These are phyloP conservation scores for Hybognathus amarus DNA, from an alignment of 2,797 vertebrate genomes.

Conservation along the genomic window DNA sequence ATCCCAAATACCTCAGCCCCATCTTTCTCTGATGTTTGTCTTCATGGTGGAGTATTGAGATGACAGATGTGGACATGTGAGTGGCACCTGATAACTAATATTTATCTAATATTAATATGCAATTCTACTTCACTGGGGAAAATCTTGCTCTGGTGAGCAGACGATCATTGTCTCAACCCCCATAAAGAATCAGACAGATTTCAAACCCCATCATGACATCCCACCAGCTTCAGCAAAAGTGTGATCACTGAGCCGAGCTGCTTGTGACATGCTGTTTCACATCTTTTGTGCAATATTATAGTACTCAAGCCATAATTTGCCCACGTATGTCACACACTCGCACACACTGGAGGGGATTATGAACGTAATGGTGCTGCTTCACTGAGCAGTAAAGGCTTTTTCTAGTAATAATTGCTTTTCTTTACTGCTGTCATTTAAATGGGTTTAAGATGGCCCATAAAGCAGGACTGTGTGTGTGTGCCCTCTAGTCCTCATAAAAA, in stretches of 20 bases:
- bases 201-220: conserved; percentile 22
- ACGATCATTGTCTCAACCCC: conserved; percentile 23
- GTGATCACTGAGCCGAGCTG: conserved; percentile 14
- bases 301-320: conserved; percentile 65
- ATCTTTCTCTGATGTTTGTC: conserved; percentile 67
- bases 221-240: conserved; percentile 9
- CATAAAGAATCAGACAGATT: conserved; percentile 19
- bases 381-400: conserved; percentile 89
- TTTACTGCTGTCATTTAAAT: conserved; percentile 95
- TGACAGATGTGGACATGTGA: background rate
- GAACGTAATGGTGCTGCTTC: conserved; percentile 88
- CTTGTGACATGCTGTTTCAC: conserved; percentile 59
- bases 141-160: conserved; percentile 10
- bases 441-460: conserved; percentile 92
- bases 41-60: background rate
- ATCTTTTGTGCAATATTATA: conserved; percentile 56
- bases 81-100: conserved; percentile 7
- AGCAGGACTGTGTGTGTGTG: conserved; percentile 82
- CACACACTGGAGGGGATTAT: conserved; percentile 80
- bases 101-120: too few species aligned
- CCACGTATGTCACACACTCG: conserved; percentile 13
- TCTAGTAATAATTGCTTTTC: conserved; percentile 93
- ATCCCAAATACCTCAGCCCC: background rate
- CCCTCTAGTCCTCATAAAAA: conserved; percentile 76
- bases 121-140: background rate